Base-by-base conservation (phyloP, 2,113 vertebrate species). In the Larimichthys crocea region DNA sequence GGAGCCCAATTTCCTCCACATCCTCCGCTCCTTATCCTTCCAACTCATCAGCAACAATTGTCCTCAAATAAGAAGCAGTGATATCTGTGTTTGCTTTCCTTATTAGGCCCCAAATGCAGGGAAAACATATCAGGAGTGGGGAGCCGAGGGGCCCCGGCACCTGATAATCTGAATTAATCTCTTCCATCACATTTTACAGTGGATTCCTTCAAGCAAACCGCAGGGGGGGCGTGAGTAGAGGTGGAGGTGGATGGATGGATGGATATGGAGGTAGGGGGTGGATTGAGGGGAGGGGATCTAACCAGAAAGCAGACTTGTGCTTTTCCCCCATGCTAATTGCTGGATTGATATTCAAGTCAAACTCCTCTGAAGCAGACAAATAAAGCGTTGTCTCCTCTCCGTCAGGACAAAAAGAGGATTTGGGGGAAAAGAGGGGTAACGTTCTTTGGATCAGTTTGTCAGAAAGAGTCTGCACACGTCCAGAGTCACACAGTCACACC, bases 121-220 rank as follows among this genome's bases (percentile, higher is more conserved):
- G 88, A 85, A 94, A 95, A 93, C 79, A 89, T 83, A 78, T 90
- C 42, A 55, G 52, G 48, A 68, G 63, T 3, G 26, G 53, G 20
- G 88, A 53, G 82, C 66, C 67, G 77, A 72, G 74, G 78, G 86
- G 31, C 64, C 62, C 80, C 59, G 31, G 82, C 91, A 78, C 83
- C 87, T 94, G 93, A 93, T 95, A 93, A 94, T 95, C 92, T 90
- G 88, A 94, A 95, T 94, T 93, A 94, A 95, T 94, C 91, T 92
- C 74, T 83, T 59, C 87, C 66, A 91, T 94, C 88, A 90, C 77
- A 42, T 76, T 80, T 63, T 87, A 87, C 79, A 81, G 86, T 67
- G 44, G 72, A 89, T 80, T 91, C 92, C 81, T 86, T 89, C 66
- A 81, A 88, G 61, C 5, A 55, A 80, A 55, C 88, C 83, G 88